phyloP scores from a whole-genome alignment of 2,113 vertebrate species.

The Pangasianodon gigas region DNA sequence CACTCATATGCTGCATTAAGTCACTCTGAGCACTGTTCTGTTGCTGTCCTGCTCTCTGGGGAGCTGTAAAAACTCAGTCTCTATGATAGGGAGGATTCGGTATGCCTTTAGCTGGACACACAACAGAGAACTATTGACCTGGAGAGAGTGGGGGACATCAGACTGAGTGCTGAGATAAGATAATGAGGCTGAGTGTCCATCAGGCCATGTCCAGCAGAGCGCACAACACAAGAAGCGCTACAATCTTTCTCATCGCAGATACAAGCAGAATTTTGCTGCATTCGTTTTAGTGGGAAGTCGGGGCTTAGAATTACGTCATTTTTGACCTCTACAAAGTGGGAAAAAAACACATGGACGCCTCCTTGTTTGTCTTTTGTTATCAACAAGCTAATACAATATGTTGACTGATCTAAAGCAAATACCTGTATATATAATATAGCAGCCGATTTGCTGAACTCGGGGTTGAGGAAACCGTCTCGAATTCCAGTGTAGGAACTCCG shows the following conservation, averaged over 20 bases:
- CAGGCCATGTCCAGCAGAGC: constrained; percentile 1
- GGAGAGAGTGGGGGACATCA: background rate
- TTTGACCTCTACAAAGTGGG: background rate
- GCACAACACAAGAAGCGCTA: background rate
- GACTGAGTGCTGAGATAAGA: background rate
- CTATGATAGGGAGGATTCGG: constrained; percentile 1
- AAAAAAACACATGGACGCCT: background rate
- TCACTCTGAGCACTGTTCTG: constrained; percentile 40
- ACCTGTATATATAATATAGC: background rate
- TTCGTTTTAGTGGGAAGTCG: background rate
- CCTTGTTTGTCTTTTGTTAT: background rate
- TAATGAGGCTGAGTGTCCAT: background rate
- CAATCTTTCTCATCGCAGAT: background rate
- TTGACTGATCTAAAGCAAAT: background rate
- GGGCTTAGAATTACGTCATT: background rate
- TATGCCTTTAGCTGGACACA: background rate
- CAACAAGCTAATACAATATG: background rate
- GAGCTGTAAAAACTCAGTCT: background rate
- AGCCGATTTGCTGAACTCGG: background rate
- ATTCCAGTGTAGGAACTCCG: background rate
- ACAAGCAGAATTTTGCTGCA: background rate
- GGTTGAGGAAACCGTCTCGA: background rate
- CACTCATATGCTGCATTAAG: constrained; percentile 19
- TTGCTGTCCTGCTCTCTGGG: background rate
- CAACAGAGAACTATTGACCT: constrained; percentile 31